Evolutionary conservation across 1,140 invertebrate species (phyloP).

Genomic region (Platyscapa corneri): DNA sequence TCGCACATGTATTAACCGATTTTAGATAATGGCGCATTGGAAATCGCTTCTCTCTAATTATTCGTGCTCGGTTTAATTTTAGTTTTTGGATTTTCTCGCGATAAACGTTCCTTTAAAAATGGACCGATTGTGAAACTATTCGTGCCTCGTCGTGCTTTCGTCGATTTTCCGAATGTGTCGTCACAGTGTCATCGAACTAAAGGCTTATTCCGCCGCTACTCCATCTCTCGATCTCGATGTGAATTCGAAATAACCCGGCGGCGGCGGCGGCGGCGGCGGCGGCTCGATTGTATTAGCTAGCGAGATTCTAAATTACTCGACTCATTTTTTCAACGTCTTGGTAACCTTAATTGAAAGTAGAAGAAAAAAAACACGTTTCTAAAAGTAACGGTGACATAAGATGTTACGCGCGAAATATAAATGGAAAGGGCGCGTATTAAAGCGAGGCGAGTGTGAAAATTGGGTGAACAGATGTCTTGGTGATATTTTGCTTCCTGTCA

Average conservation of each 20-base stretch:
- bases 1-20: background rate
- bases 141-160: too few relatives aligned
- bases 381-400: constrained; percentile 46
- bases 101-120: background rate
- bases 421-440: constrained; percentile 15
- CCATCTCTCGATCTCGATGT: background rate
- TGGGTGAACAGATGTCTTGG: constrained; percentile 6
- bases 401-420: constrained; percentile 47
- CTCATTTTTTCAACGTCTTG: background rate
- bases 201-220: background rate
- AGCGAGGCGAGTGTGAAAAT: background rate
- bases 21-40: background rate
- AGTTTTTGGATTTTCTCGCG: background rate
- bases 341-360: background rate
- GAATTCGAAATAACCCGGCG: background rate
- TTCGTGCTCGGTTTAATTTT: background rate
- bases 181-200: background rate
- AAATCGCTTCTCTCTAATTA: background rate
- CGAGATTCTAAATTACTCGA: background rate
- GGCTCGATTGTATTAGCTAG: background rate
- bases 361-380: constrained; percentile 16
- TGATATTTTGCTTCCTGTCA: constrained; percentile 20
- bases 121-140: background rate
- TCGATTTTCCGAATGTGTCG: background rate
- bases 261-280: too few relatives aligned